Evolutionary conservation across 1,140 invertebrate genomes (phyloP).

Genomic region (Drosophila nannoptera): DNA sequence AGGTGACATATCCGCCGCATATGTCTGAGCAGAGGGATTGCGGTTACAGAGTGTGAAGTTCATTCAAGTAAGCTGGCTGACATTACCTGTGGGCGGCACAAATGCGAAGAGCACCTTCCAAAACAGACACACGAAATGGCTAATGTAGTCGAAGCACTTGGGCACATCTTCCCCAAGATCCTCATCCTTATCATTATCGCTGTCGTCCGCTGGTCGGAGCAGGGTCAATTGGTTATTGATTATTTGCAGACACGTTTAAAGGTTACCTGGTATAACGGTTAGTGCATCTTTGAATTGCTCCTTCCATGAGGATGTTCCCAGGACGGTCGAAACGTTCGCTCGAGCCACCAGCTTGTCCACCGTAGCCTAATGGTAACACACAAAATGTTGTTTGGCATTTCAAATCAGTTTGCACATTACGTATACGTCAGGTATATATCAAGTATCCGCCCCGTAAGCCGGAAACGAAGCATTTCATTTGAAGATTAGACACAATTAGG

Average conservation of each 20-base stretch:
- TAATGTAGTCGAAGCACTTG: slow-evolving; percentile 94
- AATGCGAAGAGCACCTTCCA: slow-evolving; percentile 99
- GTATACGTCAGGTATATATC: slow-evolving; percentile 43
- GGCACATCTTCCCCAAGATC: slow-evolving; percentile 79
- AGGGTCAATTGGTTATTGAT: too few relatives aligned
- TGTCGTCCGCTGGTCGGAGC: slow-evolving; percentile 50
- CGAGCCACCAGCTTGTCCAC: slow-evolving; percentile 98
- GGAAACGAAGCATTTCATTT: slow-evolving; percentile 53
- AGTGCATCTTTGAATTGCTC: slow-evolving; percentile 98
- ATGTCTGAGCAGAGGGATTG: slow-evolving; percentile 82
- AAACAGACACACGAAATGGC: slow-evolving; percentile 97
- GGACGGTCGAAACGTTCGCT: slow-evolving; percentile 94
- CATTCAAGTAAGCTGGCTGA: too few relatives aligned
- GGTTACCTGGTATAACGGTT: slow-evolving; percentile 92
- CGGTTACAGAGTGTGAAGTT: background rate
- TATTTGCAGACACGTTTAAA: too few relatives aligned
- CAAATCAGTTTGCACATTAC: slow-evolving; percentile 12
- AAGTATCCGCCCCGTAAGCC: slow-evolving; percentile 5
- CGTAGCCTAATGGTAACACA: slow-evolving; percentile 87
- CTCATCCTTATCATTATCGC: slow-evolving; percentile 68
- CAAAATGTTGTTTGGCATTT: background rate
- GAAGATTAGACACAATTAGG: slow-evolving; percentile 63
- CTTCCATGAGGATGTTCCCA: slow-evolving; percentile 98
- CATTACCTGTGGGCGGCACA: slow-evolving; percentile 97
- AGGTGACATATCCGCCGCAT: slow-evolving; percentile 94